Evolutionary conservation across 2,888 invertebrate genomes (phyloP).

Genomic region (Netelia inedita): DNA sequence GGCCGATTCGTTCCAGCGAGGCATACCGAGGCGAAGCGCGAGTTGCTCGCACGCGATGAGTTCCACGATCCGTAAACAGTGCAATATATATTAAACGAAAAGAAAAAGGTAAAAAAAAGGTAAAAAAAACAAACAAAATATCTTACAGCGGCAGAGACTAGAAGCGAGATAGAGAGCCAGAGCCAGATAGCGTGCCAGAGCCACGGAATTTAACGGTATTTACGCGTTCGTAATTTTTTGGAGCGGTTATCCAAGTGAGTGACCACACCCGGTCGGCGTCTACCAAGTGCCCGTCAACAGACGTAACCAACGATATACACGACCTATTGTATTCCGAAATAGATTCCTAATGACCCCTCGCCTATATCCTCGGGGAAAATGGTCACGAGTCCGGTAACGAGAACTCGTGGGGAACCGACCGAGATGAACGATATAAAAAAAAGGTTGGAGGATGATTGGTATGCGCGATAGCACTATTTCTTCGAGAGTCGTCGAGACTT

Average conservation of each 20-base stretch:
- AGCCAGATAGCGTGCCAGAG: too few species aligned
- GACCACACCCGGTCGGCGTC: too few species aligned
- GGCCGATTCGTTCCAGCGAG: conserved; percentile 71
- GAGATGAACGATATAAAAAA: not conserved
- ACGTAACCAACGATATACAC: conserved; percentile 34
- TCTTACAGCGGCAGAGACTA: not conserved
- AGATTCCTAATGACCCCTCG: conserved; percentile 12
- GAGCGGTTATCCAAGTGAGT: too few species aligned
- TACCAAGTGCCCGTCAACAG: not conserved
- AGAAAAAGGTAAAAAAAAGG: conserved; percentile 26
- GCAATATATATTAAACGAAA: conserved; percentile 35
- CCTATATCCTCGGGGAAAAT: too few species aligned
- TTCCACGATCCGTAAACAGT: conserved; percentile 36
- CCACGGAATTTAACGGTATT: too few species aligned
- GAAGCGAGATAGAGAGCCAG: too few species aligned
- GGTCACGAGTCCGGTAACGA: too few species aligned
- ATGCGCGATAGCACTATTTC: too few species aligned
- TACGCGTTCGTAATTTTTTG: too few species aligned
- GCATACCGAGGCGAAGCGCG: conserved; percentile 59
- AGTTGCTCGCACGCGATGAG: conserved; percentile 46
- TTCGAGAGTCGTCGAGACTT: not conserved
- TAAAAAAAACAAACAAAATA: conserved; percentile 24
- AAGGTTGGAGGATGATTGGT: not conserved
- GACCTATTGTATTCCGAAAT: conserved; percentile 45
- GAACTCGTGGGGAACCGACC: too few species aligned